These are phyloP conservation scores for Aleiodes testaceus DNA, from an alignment of 2,888 invertebrate species.

Conservation along the genomic window DNA sequence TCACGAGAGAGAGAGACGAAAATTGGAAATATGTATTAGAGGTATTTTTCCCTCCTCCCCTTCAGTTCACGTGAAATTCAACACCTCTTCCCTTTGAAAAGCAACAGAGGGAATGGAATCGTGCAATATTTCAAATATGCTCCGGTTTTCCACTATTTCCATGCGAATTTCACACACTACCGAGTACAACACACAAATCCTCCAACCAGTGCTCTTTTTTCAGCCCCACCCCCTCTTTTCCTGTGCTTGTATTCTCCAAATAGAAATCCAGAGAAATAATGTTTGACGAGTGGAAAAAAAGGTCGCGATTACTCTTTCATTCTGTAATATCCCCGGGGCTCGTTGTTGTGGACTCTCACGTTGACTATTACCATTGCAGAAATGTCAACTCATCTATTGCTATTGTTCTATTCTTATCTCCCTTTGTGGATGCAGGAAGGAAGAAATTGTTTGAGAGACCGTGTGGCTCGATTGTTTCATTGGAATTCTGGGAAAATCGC, in stretches of 20 bases:
- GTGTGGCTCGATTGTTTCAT: background rate
- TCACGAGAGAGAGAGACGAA: too few species aligned
- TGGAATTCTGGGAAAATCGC: too few species aligned
- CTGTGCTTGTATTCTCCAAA: constrained; percentile 7
- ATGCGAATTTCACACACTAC: too few species aligned
- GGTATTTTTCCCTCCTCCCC: too few species aligned
- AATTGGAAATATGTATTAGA: too few species aligned
- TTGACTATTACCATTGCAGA: constrained; percentile 29
- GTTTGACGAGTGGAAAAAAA: constrained; percentile 22
- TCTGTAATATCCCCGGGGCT: constrained; percentile 27
- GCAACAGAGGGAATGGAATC: too few species aligned
- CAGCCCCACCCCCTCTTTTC: background rate
- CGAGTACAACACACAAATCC: too few species aligned
- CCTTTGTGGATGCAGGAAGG: constrained; percentile 6
- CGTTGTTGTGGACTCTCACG: constrained; percentile 35
- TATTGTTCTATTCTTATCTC: constrained; percentile 23
- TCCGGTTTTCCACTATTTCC: too few species aligned
- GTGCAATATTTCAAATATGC: too few species aligned
- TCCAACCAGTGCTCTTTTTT: background rate
- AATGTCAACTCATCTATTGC: constrained; percentile 40
- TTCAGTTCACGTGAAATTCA: too few species aligned
- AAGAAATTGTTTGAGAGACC: background rate
- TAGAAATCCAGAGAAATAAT: constrained; percentile 3
- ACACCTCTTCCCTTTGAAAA: too few species aligned
- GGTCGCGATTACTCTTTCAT: constrained; percentile 34